Percentiles rank a stretch among this genome's conserved stretches.
phyloP scores from a whole-genome alignment of 2,113 vertebrate genomes.

The Notiomystis cincta region DNA sequence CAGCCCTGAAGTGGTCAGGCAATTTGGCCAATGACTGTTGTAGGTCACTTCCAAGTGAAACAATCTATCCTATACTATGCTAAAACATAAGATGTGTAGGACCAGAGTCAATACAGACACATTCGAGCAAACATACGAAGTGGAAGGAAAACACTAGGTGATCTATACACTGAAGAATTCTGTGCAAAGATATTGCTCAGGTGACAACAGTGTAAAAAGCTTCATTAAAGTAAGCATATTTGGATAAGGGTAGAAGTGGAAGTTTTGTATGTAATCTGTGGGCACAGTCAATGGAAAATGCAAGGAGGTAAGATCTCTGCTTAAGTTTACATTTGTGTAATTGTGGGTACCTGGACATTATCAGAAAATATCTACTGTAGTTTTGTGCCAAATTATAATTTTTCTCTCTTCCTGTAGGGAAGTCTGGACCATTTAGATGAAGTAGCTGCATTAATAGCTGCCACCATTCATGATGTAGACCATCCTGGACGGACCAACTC shows the following conservation, averaged over 20 bases:
- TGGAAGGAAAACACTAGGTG: not conserved
- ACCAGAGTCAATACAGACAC: not conserved
- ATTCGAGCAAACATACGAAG: not conserved
- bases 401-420: constrained; percentile 67
- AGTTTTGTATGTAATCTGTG: not conserved
- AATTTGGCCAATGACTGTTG: rapidly evolving
- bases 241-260: not conserved
- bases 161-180: not conserved
- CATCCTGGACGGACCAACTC: constrained; percentile 94
- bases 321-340: not conserved
- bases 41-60: not conserved
- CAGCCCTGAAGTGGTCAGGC: not conserved
- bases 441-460: constrained; percentile 91
- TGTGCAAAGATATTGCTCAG: not conserved
- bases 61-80: not conserved
- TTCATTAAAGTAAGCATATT: not conserved
- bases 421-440: constrained; percentile 91
- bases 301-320: not conserved
- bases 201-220: not conserved
- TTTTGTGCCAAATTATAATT: not conserved
- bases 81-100: not conserved
- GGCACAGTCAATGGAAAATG: not conserved
- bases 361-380: not conserved
- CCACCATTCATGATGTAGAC: constrained; percentile 91
- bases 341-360: not conserved